phyloP scores from a whole-genome alignment of 2,888 invertebrate genomes.

The Scaptomyza flava region DNA sequence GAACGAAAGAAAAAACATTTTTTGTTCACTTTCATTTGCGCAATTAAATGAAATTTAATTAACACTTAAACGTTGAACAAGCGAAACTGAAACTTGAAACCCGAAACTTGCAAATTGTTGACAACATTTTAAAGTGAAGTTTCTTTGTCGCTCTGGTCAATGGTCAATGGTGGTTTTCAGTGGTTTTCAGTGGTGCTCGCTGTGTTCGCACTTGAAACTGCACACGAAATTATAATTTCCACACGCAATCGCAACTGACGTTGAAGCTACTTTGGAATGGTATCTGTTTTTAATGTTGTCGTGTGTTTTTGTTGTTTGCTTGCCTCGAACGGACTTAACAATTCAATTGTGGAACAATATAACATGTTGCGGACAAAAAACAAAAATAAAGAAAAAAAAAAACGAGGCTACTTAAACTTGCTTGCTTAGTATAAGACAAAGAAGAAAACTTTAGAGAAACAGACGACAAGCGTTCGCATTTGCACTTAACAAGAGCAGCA shows the following conservation, averaged over 20 bases:
- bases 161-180: conserved; percentile 30
- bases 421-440: conserved; percentile 47
- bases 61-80: conserved; percentile 61
- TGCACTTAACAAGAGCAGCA: conserved; percentile 72
- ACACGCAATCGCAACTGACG: conserved; percentile 72
- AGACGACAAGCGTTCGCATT: conserved; percentile 53
- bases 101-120: conserved; percentile 71
- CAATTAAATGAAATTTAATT: conserved; percentile 68
- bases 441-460: conserved; percentile 16
- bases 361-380: not conserved
- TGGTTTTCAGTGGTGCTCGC: conserved; percentile 25
- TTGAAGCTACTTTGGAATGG: conserved; percentile 37
- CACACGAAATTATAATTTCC: conserved; percentile 81
- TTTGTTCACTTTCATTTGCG: conserved; percentile 49
- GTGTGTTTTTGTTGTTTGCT: conserved; percentile 5
- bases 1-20: conserved; percentile 17
- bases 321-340: conserved; percentile 67
- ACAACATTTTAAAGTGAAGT: conserved; percentile 61
- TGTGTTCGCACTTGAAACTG: conserved; percentile 50
- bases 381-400: conserved; percentile 3
- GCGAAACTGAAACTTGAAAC: conserved; percentile 20
- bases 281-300: conserved; percentile 36
- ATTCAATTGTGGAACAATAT: conserved; percentile 73
- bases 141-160: conserved; percentile 38
- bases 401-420: conserved; percentile 32